These are phyloP conservation scores for Yponomeuta evonymella DNA, from an alignment of 2,888 invertebrate genomes.

Conservation along the genomic window DNA sequence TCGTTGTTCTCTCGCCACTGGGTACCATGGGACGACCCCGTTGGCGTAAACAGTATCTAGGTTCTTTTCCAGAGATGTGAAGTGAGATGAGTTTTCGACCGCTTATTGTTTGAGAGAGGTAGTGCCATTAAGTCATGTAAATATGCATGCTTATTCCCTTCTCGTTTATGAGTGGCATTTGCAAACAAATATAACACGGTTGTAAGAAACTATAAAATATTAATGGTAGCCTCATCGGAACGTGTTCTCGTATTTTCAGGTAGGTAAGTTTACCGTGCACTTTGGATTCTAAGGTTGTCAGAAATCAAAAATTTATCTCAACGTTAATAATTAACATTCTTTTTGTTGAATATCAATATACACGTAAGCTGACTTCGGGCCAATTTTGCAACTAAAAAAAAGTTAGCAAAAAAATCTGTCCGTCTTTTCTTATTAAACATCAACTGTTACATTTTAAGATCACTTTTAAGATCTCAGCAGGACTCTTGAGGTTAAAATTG, in stretches of 20 bases:
- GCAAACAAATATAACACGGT: neutral
- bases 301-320: too few species aligned
- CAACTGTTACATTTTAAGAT: neutral
- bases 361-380: too few species aligned
- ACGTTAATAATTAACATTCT: too few species aligned
- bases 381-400: too few species aligned
- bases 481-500: too few species aligned
- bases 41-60: neutral
- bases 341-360: too few species aligned
- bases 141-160: too few species aligned
- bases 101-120: neutral
- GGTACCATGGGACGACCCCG: constrained; percentile 6
- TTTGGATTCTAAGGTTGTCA: too few species aligned
- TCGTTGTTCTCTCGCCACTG: constrained; percentile 15
- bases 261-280: neutral
- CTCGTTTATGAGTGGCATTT: neutral
- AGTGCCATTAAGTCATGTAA: neutral
- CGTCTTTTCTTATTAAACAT: neutral
- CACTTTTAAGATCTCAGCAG: neutral
- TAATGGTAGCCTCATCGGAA: neutral
- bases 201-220: neutral
- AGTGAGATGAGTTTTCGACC: neutral
- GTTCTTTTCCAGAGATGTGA: neutral
- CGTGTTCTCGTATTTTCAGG: neutral
- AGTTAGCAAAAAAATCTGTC: neutral